These are phyloP conservation scores for Torymus aiolomorphi DNA, from an alignment of 2,888 invertebrate species.

Conservation along the genomic window DNA sequence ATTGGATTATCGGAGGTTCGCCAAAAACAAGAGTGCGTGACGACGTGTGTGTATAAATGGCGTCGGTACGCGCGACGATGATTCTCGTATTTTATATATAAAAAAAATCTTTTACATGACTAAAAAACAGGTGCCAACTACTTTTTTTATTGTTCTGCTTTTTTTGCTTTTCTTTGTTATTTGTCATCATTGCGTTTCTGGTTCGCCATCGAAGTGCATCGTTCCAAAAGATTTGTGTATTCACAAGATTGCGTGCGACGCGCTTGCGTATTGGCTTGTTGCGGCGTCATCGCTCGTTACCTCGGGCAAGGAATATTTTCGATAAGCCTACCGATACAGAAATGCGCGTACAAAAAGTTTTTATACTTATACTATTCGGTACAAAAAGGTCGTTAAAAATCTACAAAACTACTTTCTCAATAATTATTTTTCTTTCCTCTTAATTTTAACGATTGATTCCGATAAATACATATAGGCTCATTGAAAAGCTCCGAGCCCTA, in stretches of 20 bases:
- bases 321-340: conserved; percentile 23
- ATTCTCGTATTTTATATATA: conserved; percentile 10
- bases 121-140: conserved; percentile 37
- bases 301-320: conserved; percentile 43
- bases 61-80: too few relatives aligned
- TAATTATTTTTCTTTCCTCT: conserved; percentile 1
- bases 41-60: neutral
- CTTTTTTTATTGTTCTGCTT: conserved; percentile 10
- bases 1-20: conserved; percentile 52
- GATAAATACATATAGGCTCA: conserved; percentile 28
- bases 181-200: too few relatives aligned
- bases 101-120: conserved; percentile 32
- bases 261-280: conserved; percentile 39
- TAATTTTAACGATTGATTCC: neutral
- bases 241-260: conserved; percentile 11
- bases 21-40: conserved; percentile 26
- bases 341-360: neutral
- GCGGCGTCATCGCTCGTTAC: conserved; percentile 37
- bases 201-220: conserved; percentile 25
- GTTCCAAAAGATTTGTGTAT: neutral
- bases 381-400: neutral
- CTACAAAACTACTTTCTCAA: conserved; percentile 3
- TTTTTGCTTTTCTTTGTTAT: neutral
- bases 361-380: neutral
- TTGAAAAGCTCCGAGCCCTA: conserved; percentile 39